A percentile compares a stretch with the other conserved stretches of the same genome.
Conservation (phyloP, 1,140 invertebrate species). For the Heliconius hermathena region DNA sequence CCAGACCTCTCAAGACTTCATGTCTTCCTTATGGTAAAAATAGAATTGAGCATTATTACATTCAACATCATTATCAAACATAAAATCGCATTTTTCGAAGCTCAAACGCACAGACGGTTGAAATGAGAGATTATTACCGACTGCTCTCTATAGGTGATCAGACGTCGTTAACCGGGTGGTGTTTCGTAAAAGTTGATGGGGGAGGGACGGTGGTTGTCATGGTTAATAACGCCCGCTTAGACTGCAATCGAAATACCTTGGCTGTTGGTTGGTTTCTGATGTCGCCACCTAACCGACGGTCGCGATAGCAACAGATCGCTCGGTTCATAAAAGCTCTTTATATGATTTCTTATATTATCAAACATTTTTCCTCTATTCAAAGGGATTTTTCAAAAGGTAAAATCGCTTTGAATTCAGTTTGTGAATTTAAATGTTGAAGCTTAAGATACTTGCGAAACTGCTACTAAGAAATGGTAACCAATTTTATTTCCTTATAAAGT, state of each 20-base stretch:
- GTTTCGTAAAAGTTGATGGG: constrained; percentile 68
- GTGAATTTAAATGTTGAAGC: constrained; percentile 1
- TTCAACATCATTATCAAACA: not conserved
- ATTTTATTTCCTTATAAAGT: constrained; percentile 4
- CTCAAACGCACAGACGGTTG: constrained; percentile 51
- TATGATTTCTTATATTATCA: constrained; percentile 47
- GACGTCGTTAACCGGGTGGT: constrained; percentile 66
- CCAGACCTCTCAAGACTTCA: too few relatives aligned
- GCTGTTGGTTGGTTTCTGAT: not conserved
- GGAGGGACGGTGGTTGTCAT: constrained; percentile 71
- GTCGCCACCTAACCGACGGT: constrained; percentile 39
- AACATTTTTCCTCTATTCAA: constrained; percentile 42
- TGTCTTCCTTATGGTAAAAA: too few relatives aligned
- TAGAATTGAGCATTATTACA: not conserved
- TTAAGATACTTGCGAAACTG: constrained; percentile 11
- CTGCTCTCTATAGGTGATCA: constrained; percentile 72
- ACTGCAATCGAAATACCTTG: constrained; percentile 15
- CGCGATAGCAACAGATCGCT: constrained; percentile 69
- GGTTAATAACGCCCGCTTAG: constrained; percentile 70
- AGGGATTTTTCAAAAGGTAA: constrained; percentile 44
- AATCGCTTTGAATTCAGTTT: constrained; percentile 41
- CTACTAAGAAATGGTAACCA: constrained; percentile 2
- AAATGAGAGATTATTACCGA: constrained; percentile 67
- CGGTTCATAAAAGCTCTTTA: constrained; percentile 45
- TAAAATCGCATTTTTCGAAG: constrained; percentile 32